Evolutionary conservation across 2,888 invertebrate genomes (phyloP), one percentile per base, ranked within the genome.

Genomic region (Lymantria dispar): DNA sequence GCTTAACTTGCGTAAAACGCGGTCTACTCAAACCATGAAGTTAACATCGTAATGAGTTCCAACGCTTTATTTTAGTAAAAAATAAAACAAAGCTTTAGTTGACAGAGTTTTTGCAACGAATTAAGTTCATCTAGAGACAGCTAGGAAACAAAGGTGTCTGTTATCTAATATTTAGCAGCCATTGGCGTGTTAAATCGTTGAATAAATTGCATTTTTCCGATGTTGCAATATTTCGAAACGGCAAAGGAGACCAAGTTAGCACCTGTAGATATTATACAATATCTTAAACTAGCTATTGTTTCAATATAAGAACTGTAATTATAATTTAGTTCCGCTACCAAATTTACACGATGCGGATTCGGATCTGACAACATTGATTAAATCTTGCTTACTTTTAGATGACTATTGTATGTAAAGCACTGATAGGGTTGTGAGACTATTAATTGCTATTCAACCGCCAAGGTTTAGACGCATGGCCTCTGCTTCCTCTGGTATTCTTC

Each of bases 401-500:
- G 51, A 64, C 54, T 55, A 68, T 67, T 70, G 70, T 70, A 67
- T 70, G 68, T 61, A 48, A 67, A 67, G 50, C 52, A 41, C 48
- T 45, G 53, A 62, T 69, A 56, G 53, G 60, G 54, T 58, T 46
- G 52, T 50, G 46, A 42, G 54, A 46, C 52, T 47, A 63, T 62
- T 67, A 65, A 54, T 62, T 72, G 70, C 73, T 75, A 79, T 79
- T 83, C 80, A 79, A 62, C 77, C 74, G 80, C 86, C 88, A 87
- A 87, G 88, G 87, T 74, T 80, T 74, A 74, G 81, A 83, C 72
- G 61, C 78, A 78, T 74, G 83, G 78, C 78, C 84, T 75, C 72
- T 68, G 82, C 78, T 87, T 84, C 89, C 83, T 81, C 75, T 64
- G 75, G 76, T 76, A 83, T 81, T 82, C 82, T 83, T 80, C 73